Conservation (phyloP, 2,113 vertebrate genomes). For the Rattus norvegicus region DNA sequence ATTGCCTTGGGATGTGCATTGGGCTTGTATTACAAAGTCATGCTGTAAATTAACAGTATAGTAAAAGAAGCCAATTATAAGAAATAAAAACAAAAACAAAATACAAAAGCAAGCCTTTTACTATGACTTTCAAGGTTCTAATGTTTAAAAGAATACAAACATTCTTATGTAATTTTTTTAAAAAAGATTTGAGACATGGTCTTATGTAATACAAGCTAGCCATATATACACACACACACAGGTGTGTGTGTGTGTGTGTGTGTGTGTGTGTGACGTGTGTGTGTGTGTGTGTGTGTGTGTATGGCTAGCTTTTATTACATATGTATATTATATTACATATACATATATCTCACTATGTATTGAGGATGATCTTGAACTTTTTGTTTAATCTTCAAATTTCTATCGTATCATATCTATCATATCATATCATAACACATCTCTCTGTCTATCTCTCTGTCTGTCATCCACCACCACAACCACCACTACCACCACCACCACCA, state of each 20-base stretch:
- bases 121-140: background rate
- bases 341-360: too few species aligned
- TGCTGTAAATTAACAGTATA: background rate
- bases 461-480: too few species aligned
- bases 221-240: too few species aligned
- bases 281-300: too few species aligned
- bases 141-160: constrained; percentile 46
- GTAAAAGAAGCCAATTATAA: background rate
- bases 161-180: background rate
- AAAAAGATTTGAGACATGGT: background rate
- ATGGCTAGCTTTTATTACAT: too few species aligned
- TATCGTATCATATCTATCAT: background rate
- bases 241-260: too few species aligned
- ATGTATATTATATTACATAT: too few species aligned
- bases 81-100: background rate
- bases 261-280: too few species aligned
- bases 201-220: too few species aligned
- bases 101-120: too few species aligned
- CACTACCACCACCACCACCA: too few species aligned
- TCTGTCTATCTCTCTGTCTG: background rate
- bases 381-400: background rate
- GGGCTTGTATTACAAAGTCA: background rate
- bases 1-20: background rate
- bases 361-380: background rate
- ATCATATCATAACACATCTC: background rate